Evolutionary conservation across 2,113 vertebrate species (phyloP), one percentile per base, ranked within the genome.

Genomic region (Psophia crepitans): DNA sequence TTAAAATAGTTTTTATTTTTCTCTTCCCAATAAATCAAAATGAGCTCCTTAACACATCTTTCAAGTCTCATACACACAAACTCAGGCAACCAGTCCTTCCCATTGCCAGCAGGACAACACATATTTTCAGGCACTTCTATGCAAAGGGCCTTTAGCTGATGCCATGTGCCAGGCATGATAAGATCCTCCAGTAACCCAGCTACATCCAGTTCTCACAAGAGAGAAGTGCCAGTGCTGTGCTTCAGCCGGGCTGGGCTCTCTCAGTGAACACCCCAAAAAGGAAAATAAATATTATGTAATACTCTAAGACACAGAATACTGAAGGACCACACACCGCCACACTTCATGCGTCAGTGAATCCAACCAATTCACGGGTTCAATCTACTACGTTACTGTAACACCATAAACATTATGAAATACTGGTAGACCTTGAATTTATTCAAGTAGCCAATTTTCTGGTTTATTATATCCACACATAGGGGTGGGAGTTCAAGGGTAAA

Each of bases 91-190:
- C 37, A 60, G 54, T 6, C 54, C 30, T 57, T 53, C 35, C 19
- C n/a, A 32, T 4, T 2, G 7, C 15, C 53, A 60, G n/a, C 1
- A 5, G 7, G n/a, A 82, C 46, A 60, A 48, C 21, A 35, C 32
- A 26, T 4, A 30, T 6, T 27, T 24, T 51, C 69, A 60, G 35
- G 27, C 26, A 12, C 21, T 33, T 16, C 12, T 8, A 23, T 1
- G 11, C 11, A 30, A 58, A 20, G 37, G 53, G 57, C 66, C 35
- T 51, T 76, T 11, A 3, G 9, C 5, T 35, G 20, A 28, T 68
- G 73, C 53, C 66, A 17, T 0, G 3, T 20, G 26, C 32, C 63
- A 46, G 26, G 17, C 30, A 9, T 0, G 5, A 46, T 24, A 56
- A 64, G 43, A 64, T 11, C 4, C 0, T n/a, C 13, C 1, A 0